Evolutionary conservation across 2,888 invertebrate genomes (phyloP).

Genomic region (Alviniconcha strummeri): DNA sequence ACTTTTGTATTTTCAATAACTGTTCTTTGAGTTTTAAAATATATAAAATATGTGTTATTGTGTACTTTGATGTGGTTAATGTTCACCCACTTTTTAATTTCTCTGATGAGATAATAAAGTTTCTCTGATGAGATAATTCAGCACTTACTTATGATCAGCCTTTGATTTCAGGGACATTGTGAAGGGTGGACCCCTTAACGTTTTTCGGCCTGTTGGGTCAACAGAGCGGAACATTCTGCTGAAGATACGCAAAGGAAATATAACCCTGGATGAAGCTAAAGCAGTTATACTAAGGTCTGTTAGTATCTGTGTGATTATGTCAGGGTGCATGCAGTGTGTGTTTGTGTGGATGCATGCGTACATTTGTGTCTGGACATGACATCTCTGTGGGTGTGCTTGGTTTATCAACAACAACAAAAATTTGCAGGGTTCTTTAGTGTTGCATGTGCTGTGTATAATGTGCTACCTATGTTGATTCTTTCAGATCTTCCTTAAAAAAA

Average conservation of each 20-base stretch:
- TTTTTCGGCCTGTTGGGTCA: constrained; percentile 15
- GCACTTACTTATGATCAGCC: too few species aligned
- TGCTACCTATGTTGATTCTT: too few species aligned
- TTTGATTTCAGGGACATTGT: constrained; percentile 14
- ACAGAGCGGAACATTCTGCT: background rate
- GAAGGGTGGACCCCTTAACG: background rate
- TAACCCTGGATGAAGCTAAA: constrained; percentile 1
- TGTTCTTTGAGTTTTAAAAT: too few species aligned
- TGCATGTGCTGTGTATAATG: too few species aligned
- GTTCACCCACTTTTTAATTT: too few species aligned
- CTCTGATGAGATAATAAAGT: too few species aligned
- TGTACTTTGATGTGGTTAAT: background rate
- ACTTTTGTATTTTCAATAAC: too few species aligned
- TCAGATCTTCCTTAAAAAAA: too few species aligned
- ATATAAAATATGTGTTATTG: background rate
- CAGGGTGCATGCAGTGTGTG: background rate
- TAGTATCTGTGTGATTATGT: too few species aligned
- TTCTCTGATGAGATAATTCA: too few species aligned
- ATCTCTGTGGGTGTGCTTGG: background rate
- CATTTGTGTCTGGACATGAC: background rate
- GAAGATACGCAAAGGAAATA: background rate
- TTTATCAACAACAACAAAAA: too few species aligned
- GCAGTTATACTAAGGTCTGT: constrained; percentile 4
- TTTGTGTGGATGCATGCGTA: background rate
- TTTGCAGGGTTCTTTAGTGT: too few species aligned